A percentile compares a stretch with the other conserved stretches of the same genome.
phyloP scores from a whole-genome alignment of 1,140 invertebrate genomes.

The Sitophilus oryzae region DNA sequence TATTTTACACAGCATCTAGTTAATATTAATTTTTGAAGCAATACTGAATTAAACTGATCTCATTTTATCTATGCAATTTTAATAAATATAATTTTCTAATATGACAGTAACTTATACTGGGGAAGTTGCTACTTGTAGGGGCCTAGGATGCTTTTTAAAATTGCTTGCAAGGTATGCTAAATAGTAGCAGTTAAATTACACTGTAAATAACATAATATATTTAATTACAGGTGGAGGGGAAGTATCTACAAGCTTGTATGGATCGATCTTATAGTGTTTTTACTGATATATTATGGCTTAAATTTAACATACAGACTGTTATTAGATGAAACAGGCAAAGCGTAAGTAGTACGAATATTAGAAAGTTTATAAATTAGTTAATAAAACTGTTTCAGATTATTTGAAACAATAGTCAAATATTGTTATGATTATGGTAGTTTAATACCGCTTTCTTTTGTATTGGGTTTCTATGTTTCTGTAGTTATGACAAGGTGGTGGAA shows the following conservation, averaged over 20 bases:
- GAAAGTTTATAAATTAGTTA: conserved; percentile 55
- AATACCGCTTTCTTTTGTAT: conserved; percentile 66
- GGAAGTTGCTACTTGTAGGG: conserved; percentile 79
- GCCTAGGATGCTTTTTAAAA: conserved; percentile 80
- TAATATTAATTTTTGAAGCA: no score
- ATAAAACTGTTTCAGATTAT: conserved; percentile 64
- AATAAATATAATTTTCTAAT: no score
- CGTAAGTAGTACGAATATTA: conserved; percentile 49
- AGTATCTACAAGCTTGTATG: conserved; percentile 71
- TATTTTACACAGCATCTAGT: no score
- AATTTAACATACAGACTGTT: conserved; percentile 56
- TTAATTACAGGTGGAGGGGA: conserved; percentile 60
- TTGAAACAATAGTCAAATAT: conserved; percentile 60
- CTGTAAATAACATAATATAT: conserved; percentile 1
- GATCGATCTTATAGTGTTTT: conserved; percentile 59
- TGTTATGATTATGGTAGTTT: conserved; percentile 65
- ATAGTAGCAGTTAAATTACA: conserved; percentile 1
- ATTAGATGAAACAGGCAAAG: conserved; percentile 52
- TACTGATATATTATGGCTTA: conserved; percentile 56
- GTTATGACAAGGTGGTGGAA: conserved; percentile 93
- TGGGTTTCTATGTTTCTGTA: conserved; percentile 76
- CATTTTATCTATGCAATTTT: no score
- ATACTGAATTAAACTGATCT: no score
- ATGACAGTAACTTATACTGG: conserved; percentile 88
- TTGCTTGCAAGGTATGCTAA: conserved; percentile 50